These are phyloP conservation scores for Eilema depressum DNA, from an alignment of 2,888 invertebrate genomes.

Conservation along the genomic window DNA sequence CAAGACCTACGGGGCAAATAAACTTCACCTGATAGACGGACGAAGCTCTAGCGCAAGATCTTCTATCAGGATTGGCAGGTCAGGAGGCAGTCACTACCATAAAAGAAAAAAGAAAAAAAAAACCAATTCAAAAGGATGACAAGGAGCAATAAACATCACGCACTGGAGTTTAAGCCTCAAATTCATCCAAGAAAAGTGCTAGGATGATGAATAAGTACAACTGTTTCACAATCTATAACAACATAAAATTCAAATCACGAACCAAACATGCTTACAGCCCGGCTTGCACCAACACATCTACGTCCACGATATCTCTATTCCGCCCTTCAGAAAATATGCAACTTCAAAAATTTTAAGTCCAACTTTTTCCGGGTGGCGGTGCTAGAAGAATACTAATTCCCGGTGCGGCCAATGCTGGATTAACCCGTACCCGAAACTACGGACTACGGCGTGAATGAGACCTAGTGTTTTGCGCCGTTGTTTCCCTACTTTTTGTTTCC, in stretches of 20 bases:
- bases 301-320: slow-evolving; percentile 35
- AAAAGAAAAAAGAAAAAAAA: no score
- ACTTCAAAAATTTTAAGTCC: slow-evolving; percentile 60
- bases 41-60: no score
- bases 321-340: slow-evolving; percentile 48
- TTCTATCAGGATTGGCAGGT: no score
- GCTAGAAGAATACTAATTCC: slow-evolving; percentile 68
- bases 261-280: background rate
- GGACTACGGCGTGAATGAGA: slow-evolving; percentile 48
- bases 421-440: slow-evolving; percentile 57
- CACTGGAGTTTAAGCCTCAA: no score
- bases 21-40: no score
- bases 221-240: background rate
- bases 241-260: background rate
- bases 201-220: background rate
- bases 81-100: no score
- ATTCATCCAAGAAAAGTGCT: background rate
- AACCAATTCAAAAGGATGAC: no score
- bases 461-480: slow-evolving; percentile 42
- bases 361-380: slow-evolving; percentile 59
- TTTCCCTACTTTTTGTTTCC: slow-evolving; percentile 37
- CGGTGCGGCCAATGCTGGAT: slow-evolving; percentile 53
- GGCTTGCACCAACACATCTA: slow-evolving; percentile 18
- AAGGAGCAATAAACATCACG: no score
- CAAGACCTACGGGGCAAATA: no score